Conservation (phyloP, 2,888 invertebrate species). For the Tethea ocularis region DNA sequence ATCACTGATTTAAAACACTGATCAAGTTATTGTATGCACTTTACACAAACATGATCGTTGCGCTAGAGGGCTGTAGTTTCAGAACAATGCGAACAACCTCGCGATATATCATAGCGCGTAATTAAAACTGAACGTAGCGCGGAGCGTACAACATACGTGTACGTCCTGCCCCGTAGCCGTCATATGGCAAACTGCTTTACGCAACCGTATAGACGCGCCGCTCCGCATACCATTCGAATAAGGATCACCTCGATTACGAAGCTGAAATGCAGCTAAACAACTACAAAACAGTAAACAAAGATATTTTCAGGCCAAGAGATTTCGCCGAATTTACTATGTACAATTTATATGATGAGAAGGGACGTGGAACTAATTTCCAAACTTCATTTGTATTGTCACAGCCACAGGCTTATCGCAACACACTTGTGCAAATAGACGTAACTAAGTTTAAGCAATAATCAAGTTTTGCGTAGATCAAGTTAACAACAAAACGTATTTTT, state of each 20-base stretch:
- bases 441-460: constrained; percentile 24
- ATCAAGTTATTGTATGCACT: constrained; percentile 48
- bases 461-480: constrained; percentile 23
- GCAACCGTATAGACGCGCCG: constrained; percentile 59
- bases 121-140: constrained; percentile 48
- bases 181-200: constrained; percentile 64
- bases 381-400: constrained; percentile 27
- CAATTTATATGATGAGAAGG: constrained; percentile 33
- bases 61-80: constrained; percentile 50
- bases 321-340: constrained; percentile 45
- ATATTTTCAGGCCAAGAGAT: constrained; percentile 49
- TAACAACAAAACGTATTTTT: constrained; percentile 14
- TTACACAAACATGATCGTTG: constrained; percentile 60
- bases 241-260: constrained; percentile 76
- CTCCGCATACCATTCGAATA: constrained; percentile 74
- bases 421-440: constrained; percentile 64
- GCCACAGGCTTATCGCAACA: constrained; percentile 11
- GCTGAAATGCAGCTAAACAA: constrained; percentile 64
- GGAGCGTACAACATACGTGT: constrained; percentile 37
- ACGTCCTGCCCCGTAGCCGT: constrained; percentile 57
- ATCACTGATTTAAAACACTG: constrained; percentile 49
- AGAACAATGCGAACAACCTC: constrained; percentile 60
- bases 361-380: constrained; percentile 36
- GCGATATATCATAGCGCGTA: constrained; percentile 60
- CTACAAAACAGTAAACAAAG: constrained; percentile 65